phyloP scores from a whole-genome alignment of 2,113 vertebrate genomes.

The Formicarius rufipectus region DNA sequence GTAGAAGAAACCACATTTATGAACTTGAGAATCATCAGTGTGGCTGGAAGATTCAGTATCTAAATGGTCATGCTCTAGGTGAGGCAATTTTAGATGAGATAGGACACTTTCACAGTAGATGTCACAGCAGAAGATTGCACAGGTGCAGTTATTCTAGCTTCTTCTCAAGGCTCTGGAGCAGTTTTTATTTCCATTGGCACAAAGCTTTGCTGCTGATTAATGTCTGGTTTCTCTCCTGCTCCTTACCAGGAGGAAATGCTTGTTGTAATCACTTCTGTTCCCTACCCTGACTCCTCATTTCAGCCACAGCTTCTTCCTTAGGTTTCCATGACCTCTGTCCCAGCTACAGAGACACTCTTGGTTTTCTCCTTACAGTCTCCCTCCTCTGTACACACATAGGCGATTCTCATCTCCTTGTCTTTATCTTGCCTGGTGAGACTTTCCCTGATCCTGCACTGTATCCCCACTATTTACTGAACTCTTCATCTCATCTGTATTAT shows the following conservation, averaged over 20 bases:
- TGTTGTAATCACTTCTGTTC: neutral
- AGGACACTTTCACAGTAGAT: neutral
- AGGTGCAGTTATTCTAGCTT: neutral
- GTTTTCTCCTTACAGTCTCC: neutral
- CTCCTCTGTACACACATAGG: neutral
- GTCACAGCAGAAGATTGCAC: neutral
- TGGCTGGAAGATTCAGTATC: neutral
- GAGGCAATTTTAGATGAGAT: neutral
- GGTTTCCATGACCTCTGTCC: neutral
- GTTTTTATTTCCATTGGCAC: neutral
- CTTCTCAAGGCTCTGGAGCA: neutral
- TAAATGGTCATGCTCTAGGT: neutral
- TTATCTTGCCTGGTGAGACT: neutral
- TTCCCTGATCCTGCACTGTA: neutral
- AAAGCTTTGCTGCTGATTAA: neutral
- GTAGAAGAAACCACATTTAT: neutral
- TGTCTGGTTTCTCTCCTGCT: neutral
- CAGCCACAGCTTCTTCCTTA: neutral
- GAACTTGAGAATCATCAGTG: neutral
- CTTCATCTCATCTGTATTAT: neutral
- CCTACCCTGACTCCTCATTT: neutral
- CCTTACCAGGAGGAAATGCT: neutral
- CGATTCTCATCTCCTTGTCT: neutral
- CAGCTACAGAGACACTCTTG: neutral
- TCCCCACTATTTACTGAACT: neutral